Percentiles rank a stretch among this genome's conserved stretches.
Evolutionary conservation across 2,113 vertebrate genomes (phyloP).

Genomic region (Carassius auratus): DNA sequence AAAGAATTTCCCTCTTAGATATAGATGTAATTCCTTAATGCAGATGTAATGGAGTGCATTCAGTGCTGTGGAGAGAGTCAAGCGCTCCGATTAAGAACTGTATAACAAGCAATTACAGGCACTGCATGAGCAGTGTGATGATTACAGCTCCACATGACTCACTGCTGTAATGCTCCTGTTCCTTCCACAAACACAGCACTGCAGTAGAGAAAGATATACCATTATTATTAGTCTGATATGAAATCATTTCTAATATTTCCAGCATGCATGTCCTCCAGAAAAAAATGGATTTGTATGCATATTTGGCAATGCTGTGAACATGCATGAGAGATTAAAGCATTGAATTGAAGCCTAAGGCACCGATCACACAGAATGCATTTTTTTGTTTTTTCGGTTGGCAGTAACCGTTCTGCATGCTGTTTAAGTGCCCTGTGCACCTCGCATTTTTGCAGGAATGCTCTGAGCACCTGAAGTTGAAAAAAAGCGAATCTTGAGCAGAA

Average conservation of each 20-base stretch:
- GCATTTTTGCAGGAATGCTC: no score
- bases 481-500: no score
- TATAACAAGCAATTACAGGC: conserved; percentile 14
- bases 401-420: no score
- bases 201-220: neutral
- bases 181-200: neutral
- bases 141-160: conserved; percentile 10
- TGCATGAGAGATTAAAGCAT: neutral
- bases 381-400: no score
- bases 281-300: neutral
- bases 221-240: neutral
- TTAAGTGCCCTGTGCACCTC: no score
- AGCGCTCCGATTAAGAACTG: neutral
- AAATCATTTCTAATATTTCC: neutral
- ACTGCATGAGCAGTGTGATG: no score
- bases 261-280: neutral
- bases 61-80: neutral
- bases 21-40: conserved; percentile 1
- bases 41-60: neutral
- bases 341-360: neutral
- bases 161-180: neutral
- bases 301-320: neutral
- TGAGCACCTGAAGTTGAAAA: no score
- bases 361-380: no score
- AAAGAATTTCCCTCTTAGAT: neutral